A percentile compares a stretch with the other conserved stretches of the same genome.
Evolutionary conservation across 2,888 invertebrate species (phyloP).

Genomic region (Euclidia mi): DNA sequence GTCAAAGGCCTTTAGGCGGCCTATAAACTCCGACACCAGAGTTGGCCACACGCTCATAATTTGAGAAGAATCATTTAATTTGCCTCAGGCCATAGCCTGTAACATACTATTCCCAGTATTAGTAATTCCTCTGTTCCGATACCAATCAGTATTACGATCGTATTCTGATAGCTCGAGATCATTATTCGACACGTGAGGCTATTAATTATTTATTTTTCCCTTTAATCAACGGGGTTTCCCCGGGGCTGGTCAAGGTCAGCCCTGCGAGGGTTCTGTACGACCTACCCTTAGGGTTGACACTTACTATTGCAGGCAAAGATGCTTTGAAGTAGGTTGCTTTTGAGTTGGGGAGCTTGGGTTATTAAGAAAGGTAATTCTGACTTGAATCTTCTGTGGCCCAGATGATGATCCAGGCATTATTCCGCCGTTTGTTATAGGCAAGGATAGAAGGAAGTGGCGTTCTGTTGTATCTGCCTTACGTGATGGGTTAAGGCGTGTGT

Average conservation of each 20-base stretch:
- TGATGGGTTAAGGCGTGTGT: no score
- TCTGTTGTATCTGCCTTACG: no score
- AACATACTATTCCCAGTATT: neutral
- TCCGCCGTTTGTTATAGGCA: no score
- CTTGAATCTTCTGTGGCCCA: no score
- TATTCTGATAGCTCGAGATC: neutral
- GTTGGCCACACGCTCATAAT: no score
- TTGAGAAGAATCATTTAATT: no score
- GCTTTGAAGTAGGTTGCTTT: neutral
- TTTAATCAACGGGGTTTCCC: conserved; percentile 35
- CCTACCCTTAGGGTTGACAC: conserved; percentile 4
- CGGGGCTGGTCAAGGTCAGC: conserved; percentile 26
- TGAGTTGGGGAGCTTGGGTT: neutral
- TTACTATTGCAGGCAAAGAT: neutral
- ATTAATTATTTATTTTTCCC: conserved; percentile 46
- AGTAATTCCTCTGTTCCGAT: conserved; percentile 3
- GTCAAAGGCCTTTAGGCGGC: no score
- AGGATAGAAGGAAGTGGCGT: no score
- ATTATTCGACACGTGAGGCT: conserved; percentile 17
- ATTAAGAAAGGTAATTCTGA: no score
- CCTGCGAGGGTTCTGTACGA: conserved; percentile 7
- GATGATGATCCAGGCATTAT: no score
- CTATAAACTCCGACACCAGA: no score
- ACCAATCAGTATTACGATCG: conserved; percentile 11
- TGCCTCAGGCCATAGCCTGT: no score